Evolutionary conservation across 2,888 invertebrate species (phyloP), one percentile per base, ranked within the genome.

Genomic region (Watsonalla cultraria): DNA sequence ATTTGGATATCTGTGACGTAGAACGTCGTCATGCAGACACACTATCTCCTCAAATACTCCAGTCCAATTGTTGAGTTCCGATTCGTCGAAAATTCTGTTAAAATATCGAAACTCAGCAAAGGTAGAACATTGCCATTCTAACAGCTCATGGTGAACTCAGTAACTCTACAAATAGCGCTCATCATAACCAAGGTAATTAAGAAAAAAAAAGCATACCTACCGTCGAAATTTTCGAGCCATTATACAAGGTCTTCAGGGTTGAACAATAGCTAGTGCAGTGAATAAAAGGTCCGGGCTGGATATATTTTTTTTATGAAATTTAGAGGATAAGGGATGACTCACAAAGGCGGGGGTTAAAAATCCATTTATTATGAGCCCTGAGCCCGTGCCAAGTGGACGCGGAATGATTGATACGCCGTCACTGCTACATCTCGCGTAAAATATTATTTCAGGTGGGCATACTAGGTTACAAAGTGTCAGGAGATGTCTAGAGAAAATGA

Each of bases 351-450:
- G 74, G 68, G 66, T 75, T 76, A 76, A 77, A 79, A 78, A 77
- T 66, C 73, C 76, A 82, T 82, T 81, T 80, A 75, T 84, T 75
- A 82, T 67, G 58, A 69, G 66, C 66, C 62, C 64, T 64, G 69
- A 74, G 73, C 72, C 69, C 58, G 65, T 76, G 78, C 75, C 76
- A 74, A 74, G 70, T 62, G 72, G 78, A 72, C 75, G 65, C 55
- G 59, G 62, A 62, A 71, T 80, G 82, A 84, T 80, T 81, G 80
- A 82, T 80, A 65, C 59, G 52, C 59, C 67, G 71, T 68, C 74
- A 61, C 58, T 62, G 53, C 57, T 57, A 64, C 61, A 60, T 59
- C 63, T 59, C 53, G 54, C 54, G 61, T 61, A 61, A 64, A 66
- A 70, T 69, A 71, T 67, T 68, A 70, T 70, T 65, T 64, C 51